A percentile compares a stretch with the other conserved stretches of the same genome.
phyloP scores from a whole-genome alignment of 1,140 invertebrate species.

The Alviniconcha marisindica region DNA sequence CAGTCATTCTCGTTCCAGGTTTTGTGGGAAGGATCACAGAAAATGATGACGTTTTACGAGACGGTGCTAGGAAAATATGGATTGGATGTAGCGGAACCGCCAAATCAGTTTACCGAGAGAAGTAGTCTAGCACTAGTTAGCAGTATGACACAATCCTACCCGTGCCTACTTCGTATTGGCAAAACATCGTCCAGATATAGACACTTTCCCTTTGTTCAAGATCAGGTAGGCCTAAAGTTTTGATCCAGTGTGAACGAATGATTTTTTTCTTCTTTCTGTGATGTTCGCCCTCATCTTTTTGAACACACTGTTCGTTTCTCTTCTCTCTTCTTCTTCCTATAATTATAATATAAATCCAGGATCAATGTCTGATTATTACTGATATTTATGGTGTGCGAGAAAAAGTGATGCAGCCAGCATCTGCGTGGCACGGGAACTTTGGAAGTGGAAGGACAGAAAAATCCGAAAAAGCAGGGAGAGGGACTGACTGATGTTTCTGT shows the following conservation, averaged over 20 bases:
- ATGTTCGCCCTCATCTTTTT: no score
- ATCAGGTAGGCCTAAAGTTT: background rate
- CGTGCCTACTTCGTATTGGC: slow-evolving; percentile 20
- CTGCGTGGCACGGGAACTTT: no score
- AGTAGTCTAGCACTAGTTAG: background rate
- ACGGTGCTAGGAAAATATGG: background rate
- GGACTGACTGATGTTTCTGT: no score
- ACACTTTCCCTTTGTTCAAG: slow-evolving; percentile 19
- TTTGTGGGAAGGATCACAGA: background rate
- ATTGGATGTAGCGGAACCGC: background rate
- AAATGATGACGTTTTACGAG: slow-evolving; percentile 24
- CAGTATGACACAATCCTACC: background rate
- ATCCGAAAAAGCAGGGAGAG: no score
- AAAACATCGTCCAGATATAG: slow-evolving; percentile 18
- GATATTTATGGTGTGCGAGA: no score
- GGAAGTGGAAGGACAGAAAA: no score
- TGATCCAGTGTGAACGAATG: background rate
- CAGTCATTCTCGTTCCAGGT: no score
- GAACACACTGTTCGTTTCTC: no score
- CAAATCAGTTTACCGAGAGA: background rate
- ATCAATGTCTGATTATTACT: no score
- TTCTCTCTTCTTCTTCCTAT: no score
- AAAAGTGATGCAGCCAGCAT: no score
- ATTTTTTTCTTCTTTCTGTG: background rate
- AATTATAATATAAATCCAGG: no score